phyloP scores from a whole-genome alignment of 92 coral and sea anemone species.

The Parazoanthus darwini region DNA sequence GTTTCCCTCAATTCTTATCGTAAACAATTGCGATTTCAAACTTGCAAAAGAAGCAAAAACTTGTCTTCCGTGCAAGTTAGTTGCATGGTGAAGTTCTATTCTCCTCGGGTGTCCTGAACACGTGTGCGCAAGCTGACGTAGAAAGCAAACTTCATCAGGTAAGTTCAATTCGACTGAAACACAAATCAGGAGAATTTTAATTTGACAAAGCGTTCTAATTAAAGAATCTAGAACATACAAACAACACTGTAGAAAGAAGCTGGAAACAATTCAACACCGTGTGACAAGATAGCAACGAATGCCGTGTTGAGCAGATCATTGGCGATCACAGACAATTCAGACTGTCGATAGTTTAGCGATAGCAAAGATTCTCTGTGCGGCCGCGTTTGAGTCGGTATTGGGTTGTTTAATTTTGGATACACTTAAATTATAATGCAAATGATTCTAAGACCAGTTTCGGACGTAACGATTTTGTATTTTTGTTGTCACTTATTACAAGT shows the following conservation, averaged over 20 bases:
- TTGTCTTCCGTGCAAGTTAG: not conserved
- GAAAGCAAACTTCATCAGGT: not conserved
- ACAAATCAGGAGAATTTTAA: not conserved
- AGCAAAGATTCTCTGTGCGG: not conserved
- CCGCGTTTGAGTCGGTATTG: no score
- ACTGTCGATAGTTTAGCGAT: not conserved
- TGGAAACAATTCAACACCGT: not conserved
- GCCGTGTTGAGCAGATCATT: not conserved
- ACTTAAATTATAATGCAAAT: no score
- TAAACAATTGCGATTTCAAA: not conserved
- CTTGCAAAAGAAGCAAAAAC: not conserved
- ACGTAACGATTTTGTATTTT: not conserved
- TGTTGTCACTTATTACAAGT: not conserved
- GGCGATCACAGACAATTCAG: not conserved
- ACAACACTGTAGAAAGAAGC: not conserved
- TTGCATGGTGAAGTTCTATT: not conserved
- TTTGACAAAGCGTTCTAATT: not conserved
- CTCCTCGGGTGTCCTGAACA: not conserved
- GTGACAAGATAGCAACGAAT: not conserved
- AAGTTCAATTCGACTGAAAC: not conserved
- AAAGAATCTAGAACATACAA: not conserved
- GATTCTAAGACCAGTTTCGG: not conserved
- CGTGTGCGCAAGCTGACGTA: not conserved
- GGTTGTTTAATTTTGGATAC: no score
- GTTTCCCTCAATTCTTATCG: not conserved